A percentile compares a stretch with the other conserved stretches of the same genome.
phyloP scores from a whole-genome alignment of 2,888 invertebrate genomes.

The Proisotoma minuta region DNA sequence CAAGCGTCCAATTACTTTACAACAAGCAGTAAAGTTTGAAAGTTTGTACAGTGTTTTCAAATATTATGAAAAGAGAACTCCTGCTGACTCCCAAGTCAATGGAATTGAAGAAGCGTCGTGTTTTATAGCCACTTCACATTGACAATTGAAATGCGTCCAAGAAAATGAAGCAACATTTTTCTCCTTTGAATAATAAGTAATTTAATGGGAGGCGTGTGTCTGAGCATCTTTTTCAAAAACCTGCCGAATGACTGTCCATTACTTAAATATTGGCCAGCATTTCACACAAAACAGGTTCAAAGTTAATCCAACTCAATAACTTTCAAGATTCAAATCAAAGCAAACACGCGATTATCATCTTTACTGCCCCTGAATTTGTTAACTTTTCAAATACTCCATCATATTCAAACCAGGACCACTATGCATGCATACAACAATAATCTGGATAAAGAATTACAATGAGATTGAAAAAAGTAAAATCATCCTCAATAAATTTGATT shows the following conservation, averaged over 20 bases:
- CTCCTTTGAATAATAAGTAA: background rate
- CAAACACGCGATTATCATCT: slow-evolving; percentile 10
- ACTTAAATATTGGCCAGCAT: background rate
- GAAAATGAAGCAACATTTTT: background rate
- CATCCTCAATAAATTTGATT: too few species aligned
- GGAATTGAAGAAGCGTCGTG: background rate
- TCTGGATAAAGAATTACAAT: too few species aligned
- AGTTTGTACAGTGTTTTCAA: slow-evolving; percentile 4
- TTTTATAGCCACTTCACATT: background rate
- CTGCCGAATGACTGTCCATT: slow-evolving; percentile 9
- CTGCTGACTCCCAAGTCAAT: background rate
- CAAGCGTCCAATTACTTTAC: too few species aligned
- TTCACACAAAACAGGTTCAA: background rate
- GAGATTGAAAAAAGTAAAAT: too few species aligned
- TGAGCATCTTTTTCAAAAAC: background rate
- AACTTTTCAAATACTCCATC: too few species aligned
- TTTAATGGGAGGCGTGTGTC: background rate
- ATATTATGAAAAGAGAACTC: background rate
- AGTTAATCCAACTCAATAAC: too few species aligned
- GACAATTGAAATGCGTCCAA: background rate
- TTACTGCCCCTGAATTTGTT: too few species aligned
- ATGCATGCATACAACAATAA: too few species aligned
- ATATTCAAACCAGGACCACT: too few species aligned
- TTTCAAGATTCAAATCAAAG: slow-evolving; percentile 1
- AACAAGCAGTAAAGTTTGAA: too few species aligned